Evolutionary conservation across 2,888 invertebrate genomes (phyloP), one percentile per base, ranked within the genome.

Genomic region (Busseola fusca): DNA sequence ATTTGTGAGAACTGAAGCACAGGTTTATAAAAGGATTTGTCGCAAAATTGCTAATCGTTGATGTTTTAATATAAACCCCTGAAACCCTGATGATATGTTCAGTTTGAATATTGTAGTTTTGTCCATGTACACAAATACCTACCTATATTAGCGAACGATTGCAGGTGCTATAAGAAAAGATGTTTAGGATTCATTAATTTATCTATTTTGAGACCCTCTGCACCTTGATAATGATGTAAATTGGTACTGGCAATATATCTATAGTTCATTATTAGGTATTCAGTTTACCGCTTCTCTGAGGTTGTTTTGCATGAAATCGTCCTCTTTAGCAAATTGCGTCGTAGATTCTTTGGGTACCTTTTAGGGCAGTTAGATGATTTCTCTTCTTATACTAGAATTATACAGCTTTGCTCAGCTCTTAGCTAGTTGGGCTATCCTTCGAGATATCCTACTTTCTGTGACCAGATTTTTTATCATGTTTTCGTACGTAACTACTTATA

Each of bases 261-360:
- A 34, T 48, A 7, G 30, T 48, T 45, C 12, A 56, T 72, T 65
- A 37, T 30, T 42, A n/a, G n/a, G n/a, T 7, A 67, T 56, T 48
- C 14, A 40, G 30, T 14, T 50, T 30, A 25, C 40, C 16, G 21
- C 56, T 48, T 48, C 30, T 30, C 14, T n/a, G 48, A 14, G 27
- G 1, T 30, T 18, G n/a, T 7, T 77, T 74, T 56, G 71, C 60
- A 78, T 56, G 40, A 78, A 56, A 27, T 0, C 34, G 27, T 27
- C 40, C 14, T 50, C 25, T 40, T 52, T 52, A 45, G 56, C n/a
- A 12, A 50, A 78, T 57, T 25, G 42, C 50, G 5, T 25, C 37
- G 42, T 37, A 30, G 30, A 60, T 62, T 54, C n/a, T 27, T 54
- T 60, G 27, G 25, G 1, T 0, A 21, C 59, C 59, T 25, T 77